Evolutionary conservation across 2,797 vertebrate species (phyloP), one percentile per base, ranked within the genome.

Genomic region (Echiichthys vipera): DNA sequence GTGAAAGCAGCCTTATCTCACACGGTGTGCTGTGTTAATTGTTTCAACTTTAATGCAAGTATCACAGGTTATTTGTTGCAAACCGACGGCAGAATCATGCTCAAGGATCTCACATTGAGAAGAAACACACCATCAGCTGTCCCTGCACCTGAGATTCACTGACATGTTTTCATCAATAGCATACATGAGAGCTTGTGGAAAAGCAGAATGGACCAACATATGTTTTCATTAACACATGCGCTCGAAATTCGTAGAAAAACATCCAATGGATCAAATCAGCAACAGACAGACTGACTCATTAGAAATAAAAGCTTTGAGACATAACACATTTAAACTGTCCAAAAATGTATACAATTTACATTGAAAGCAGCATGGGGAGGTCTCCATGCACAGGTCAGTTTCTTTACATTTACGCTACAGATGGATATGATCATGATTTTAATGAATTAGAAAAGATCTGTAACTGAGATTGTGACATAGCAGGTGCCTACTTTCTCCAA

Each of bases 181-280:
- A 27, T 25, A 18, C 24, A 40, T 58, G 54, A 69, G 39, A 71
- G 51, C 27, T 27, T 71, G 74, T 66, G 39, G 81, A 71, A 64
- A 64, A 80, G 5, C 39, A 47, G 54, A 75, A 27, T 14, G 47
- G 15, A 61, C 55, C n/a, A 47, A 53, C 40, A 25, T 47, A 45
- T 61, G 13, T 74, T 74, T 64, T 43, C 42, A 49, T 78, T n/a
- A n/a, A n/a, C n/a, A n/a, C n/a, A n/a, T n/a, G n/a, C n/a, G n/a
- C n/a, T n/a, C n/a, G n/a, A n/a, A n/a, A n/a, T n/a, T n/a, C n/a
- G n/a, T n/a, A 45, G 18, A 40, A 53, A 62, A 37, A 65, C 30
- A 65, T 36, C 18, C 5, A n/a, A 43, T 30, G 45, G 46, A 70
- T 61, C 17, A 27, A 46, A 69, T 70, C 50, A 56, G 24, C 47